Percentiles rank a stretch among this genome's conserved stretches.
These are phyloP conservation scores for Sinocyclocheilus anophthalmus DNA, from an alignment of 2,113 vertebrate species.

Conservation along the genomic window DNA sequence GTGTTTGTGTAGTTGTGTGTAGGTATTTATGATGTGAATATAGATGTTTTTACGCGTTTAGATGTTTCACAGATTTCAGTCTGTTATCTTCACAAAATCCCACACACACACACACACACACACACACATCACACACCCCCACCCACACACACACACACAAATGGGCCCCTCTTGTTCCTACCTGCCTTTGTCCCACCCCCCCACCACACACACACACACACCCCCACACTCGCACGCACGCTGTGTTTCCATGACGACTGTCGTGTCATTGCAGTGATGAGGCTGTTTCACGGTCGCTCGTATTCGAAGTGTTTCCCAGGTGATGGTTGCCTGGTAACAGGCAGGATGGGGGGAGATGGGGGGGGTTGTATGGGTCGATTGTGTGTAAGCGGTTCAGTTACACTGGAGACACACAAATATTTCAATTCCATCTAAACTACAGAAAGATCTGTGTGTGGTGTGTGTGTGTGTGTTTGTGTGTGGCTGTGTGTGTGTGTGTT, in stretches of 20 bases:
- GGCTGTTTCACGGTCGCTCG: conserved; percentile 62
- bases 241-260: conserved; percentile 70
- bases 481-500: no score
- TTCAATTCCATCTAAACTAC: conserved; percentile 4
- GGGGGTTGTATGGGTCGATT: neutral
- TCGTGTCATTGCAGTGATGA: conserved; percentile 70
- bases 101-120: neutral
- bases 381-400: neutral
- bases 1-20: neutral
- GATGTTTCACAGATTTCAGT: conserved; percentile 14
- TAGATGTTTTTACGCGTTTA: neutral
- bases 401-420: neutral
- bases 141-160: neutral
- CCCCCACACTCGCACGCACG: neutral
- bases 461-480: neutral
- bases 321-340: conserved; percentile 80
- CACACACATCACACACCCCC: neutral
- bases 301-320: conserved; percentile 71
- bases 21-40: neutral
- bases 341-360: neutral
- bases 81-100: neutral
- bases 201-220: neutral
- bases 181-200: no score
- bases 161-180: no score
- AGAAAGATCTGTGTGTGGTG: neutral